These are phyloP conservation scores for Melanargia galathea DNA, from an alignment of 2,888 invertebrate genomes.

Conservation along the genomic window DNA sequence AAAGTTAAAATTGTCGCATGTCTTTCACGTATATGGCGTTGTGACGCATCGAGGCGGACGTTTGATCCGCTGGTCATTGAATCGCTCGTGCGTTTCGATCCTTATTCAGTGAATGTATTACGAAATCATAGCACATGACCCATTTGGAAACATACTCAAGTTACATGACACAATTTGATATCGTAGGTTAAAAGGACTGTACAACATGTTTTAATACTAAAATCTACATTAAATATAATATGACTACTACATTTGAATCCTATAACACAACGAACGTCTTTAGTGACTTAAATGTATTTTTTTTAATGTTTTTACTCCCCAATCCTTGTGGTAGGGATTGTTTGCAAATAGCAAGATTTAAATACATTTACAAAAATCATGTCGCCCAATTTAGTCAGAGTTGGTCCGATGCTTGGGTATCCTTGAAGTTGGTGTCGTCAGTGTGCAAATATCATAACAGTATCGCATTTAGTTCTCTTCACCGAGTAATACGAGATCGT, in stretches of 20 bases:
- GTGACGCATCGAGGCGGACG: no score
- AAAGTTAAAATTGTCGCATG: no score
- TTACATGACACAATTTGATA: constrained; percentile 14
- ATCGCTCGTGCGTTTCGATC: no score
- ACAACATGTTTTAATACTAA: constrained; percentile 12
- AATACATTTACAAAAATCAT: constrained; percentile 42
- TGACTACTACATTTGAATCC: constrained; percentile 20
- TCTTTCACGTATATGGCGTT: no score
- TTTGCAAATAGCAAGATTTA: constrained; percentile 40
- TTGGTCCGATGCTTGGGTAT: constrained; percentile 27
- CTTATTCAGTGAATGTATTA: constrained; percentile 15
- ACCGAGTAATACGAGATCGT: constrained; percentile 92
- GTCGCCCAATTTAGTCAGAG: constrained; percentile 33
- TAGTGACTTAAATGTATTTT: constrained; percentile 33
- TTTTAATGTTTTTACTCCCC: constrained; percentile 38
- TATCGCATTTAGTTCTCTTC: constrained; percentile 60
- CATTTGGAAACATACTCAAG: not conserved
- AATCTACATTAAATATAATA: constrained; percentile 16
- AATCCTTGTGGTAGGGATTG: constrained; percentile 34
- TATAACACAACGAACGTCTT: constrained; percentile 17
- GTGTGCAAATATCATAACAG: not conserved
- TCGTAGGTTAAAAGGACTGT: constrained; percentile 15
- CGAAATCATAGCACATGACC: constrained; percentile 23
- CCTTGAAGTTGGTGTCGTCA: constrained; percentile 10
- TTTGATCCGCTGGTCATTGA: no score